Conservation (phyloP, 1,140 invertebrate species). For the Hydropsyche tenuis region DNA sequence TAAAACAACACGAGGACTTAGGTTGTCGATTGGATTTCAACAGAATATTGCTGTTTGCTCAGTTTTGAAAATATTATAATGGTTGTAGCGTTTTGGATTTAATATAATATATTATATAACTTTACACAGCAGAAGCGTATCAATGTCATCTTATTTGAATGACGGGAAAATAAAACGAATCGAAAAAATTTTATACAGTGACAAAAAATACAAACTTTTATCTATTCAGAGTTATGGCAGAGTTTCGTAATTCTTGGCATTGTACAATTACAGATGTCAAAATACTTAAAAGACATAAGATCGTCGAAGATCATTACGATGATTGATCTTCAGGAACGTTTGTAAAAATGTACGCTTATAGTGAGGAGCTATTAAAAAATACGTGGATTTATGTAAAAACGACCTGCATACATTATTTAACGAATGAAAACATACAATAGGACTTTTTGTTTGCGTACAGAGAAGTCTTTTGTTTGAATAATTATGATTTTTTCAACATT, state of each 20-base stretch:
- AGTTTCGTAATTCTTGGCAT: too few relatives aligned
- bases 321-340: not conserved
- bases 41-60: too few relatives aligned
- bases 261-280: not conserved
- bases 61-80: too few relatives aligned
- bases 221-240: too few relatives aligned
- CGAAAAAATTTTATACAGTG: too few relatives aligned
- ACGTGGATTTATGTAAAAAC: conserved; percentile 16
- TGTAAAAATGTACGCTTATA: not conserved
- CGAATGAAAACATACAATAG: conserved; percentile 2
- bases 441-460: not conserved
- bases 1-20: not conserved
- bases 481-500: conserved; percentile 14
- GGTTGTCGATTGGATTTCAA: too few relatives aligned
- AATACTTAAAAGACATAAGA: not conserved
- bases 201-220: too few relatives aligned
- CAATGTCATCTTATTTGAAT: too few relatives aligned
- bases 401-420: conserved; percentile 19
- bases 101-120: too few relatives aligned
- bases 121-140: too few relatives aligned
- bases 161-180: too few relatives aligned
- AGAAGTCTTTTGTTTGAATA: conserved; percentile 5
- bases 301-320: not conserved
- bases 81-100: too few relatives aligned
- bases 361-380: not conserved